Base-by-base conservation (phyloP, 1,140 invertebrate species). In the Drosophila carrolli region DNA sequence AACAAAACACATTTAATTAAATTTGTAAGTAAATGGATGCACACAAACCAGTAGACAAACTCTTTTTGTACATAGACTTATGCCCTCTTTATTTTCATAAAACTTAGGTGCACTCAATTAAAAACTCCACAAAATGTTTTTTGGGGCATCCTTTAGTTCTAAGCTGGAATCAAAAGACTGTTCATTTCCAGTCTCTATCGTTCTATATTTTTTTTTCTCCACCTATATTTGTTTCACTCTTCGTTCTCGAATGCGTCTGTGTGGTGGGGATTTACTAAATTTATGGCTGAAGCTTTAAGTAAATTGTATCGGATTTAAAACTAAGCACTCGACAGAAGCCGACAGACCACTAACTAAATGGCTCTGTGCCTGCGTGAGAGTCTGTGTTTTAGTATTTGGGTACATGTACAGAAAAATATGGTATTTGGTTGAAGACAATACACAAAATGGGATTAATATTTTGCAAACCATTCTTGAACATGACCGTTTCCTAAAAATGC, bases 291-390 rank as follows among this genome's bases (percentile, higher is more conserved):
- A 60, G 78, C 68, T 86, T 85, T 59, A 86, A 86, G 56, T 74
- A 84, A 85, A 86, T 85, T 84, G 82, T 81, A 78, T 77, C 73
- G 68, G 82, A 78, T 65, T 85, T 85, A 78, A 75, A 71, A 75
- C 78, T 81, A 78, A 71, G 82, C 74, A 78, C 78, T 86, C 57
- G 11, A 55, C 62, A 73, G 57, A 43, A 74, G 62, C 56, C 72
- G 50, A 48, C 61, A 54, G 73, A 67, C 73, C 81, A 86, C 82
- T 56, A 75, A 85, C 82, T 82, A 86, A 85, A 85, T 86, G 78
- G 68, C 68, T 77, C 73, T 81, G 50, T 27, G 50, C 19, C 41
- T 54, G 29, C 54, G 29, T n/a, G 29, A 40, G 8, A n/a, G 14
- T 37, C 4, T 40, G 57, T 61, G 38, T 44, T 10, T 40, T 1